Percentiles rank a stretch among this genome's conserved stretches.
These are phyloP conservation scores for Andrena camellia DNA, from an alignment of 2,888 invertebrate genomes.

Conservation along the genomic window DNA sequence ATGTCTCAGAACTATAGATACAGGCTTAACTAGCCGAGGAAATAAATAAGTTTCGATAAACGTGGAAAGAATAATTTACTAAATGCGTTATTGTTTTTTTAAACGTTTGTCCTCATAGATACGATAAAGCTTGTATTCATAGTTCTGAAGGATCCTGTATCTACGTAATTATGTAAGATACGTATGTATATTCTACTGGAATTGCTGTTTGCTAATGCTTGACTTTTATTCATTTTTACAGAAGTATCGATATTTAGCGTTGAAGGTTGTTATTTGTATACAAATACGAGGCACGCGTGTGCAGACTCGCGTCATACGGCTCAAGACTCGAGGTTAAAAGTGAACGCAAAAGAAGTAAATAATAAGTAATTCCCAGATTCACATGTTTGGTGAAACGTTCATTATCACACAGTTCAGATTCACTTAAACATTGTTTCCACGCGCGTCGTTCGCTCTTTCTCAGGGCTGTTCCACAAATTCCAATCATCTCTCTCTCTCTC, in stretches of 20 bases:
- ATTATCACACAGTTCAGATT: constrained; percentile 63
- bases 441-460: constrained; percentile 73
- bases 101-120: background rate
- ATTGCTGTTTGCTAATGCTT: constrained; percentile 6
- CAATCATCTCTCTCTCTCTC: constrained; percentile 39
- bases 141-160: background rate
- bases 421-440: constrained; percentile 63
- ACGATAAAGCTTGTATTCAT: background rate
- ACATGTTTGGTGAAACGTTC: constrained; percentile 67
- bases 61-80: no score
- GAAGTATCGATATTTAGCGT: constrained; percentile 98
- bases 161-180: background rate
- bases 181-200: background rate
- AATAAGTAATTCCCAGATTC: constrained; percentile 71
- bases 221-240: constrained; percentile 86
- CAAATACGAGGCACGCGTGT: constrained; percentile 84
- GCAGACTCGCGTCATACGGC: constrained; percentile 90
- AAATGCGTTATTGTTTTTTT: no score
- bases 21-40: background rate
- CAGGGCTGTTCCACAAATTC: constrained; percentile 74
- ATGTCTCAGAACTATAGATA: background rate
- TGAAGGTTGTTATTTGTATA: constrained; percentile 91
- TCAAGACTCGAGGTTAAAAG: constrained; percentile 84
- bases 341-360: constrained; percentile 67
- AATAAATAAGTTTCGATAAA: no score